Base-by-base conservation (phyloP, 2,888 invertebrate species). In the Caenorhabditis wallacei region DNA sequence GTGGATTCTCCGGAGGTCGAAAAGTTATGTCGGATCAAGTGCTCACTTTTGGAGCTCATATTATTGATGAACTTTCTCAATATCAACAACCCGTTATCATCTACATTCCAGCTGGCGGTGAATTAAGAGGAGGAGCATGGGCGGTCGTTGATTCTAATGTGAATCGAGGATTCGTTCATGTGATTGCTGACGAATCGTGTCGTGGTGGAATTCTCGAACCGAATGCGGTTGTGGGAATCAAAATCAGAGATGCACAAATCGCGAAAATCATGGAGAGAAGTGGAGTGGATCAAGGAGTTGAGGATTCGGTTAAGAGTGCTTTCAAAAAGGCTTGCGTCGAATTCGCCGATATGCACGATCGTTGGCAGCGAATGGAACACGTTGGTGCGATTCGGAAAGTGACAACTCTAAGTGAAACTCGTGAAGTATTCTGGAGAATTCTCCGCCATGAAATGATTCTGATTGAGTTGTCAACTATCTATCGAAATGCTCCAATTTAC, bases 1-100 rank as follows among this genome's bases (percentile, higher is more conserved):
- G 99, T 92, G 99, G 99, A 0, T 99, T 99, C 93, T 98, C 98
- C 84, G 98, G 98, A 7, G 99, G 99, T 84, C 98, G 99, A 96
- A 99, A 99, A 94, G 97, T 97, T 92, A 97, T 97, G 97, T 97
- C 96, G 93, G 97, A 97, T 92, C 97, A 98, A 93, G 95, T 99
- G 83, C 94, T 99, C 88, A 99, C 99, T 93, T 99, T 99, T 93
- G 99, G 99, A 26, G 97, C 99, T 0, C 97, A 97, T 93, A 99
- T 99, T 87, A 99, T 99, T 11, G 97, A 99, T 89, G 97, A 96
- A 0, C 93, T 99, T 56, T 94, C 96, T 0, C 95, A 95, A 51
- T 98, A 98, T 91, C 95, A 94, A 13, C 96, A 96, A 88, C 98
- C 99, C 0, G 88, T 88, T 7, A 93, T 98, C 2, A 95, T 98